These are phyloP conservation scores for Schrankia costaestrigalis DNA, from an alignment of 2,888 invertebrate species.

Conservation along the genomic window DNA sequence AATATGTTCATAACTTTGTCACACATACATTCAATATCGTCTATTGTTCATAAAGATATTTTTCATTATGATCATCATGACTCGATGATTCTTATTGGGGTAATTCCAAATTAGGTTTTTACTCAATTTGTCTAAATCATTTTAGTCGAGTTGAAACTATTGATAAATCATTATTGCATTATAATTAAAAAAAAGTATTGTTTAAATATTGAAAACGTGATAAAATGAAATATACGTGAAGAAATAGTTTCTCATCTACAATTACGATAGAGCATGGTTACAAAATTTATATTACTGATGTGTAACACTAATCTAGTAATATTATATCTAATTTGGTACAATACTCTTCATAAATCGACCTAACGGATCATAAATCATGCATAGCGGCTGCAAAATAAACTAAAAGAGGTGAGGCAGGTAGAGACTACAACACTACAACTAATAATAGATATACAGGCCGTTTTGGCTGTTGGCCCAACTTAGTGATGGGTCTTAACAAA, in stretches of 20 bases:
- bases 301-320: background rate
- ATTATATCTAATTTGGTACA: too few species aligned
- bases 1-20: too few species aligned
- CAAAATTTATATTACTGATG: slow-evolving; percentile 1
- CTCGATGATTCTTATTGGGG: too few species aligned
- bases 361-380: slow-evolving; percentile 32
- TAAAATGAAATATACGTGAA: slow-evolving; percentile 13
- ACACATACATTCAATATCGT: too few species aligned
- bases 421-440: slow-evolving; percentile 63
- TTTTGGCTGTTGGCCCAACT: slow-evolving; percentile 65
- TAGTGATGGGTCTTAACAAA: slow-evolving; percentile 46
- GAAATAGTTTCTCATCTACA: slow-evolving; percentile 10
- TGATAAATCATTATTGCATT: too few species aligned
- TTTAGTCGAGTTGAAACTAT: too few species aligned
- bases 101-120: too few species aligned
- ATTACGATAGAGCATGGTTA: slow-evolving; percentile 15
- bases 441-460: slow-evolving; percentile 69
- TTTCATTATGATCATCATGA: too few species aligned
- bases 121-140: too few species aligned
- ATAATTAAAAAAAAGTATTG: too few species aligned
- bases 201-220: slow-evolving; percentile 8
- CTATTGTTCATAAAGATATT: too few species aligned
- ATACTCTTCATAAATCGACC: slow-evolving; percentile 10
- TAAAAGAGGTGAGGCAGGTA: slow-evolving; percentile 47
- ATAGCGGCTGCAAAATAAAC: slow-evolving; percentile 33